Evolutionary conservation across 2,113 vertebrate species (phyloP).

Genomic region (Hoplias malabaricus): DNA sequence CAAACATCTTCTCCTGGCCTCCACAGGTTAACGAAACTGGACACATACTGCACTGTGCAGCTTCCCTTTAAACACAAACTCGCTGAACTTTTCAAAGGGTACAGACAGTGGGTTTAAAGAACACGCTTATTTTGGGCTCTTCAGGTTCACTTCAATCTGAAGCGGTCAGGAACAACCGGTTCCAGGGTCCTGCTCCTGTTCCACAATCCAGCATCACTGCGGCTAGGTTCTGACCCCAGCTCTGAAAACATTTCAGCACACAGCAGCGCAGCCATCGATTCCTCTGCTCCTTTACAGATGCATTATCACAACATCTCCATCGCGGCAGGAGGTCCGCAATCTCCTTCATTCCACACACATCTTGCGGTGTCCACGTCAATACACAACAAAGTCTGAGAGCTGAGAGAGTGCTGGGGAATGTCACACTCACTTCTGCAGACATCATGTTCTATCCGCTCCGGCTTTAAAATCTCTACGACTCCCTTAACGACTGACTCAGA

Average conservation of each 20-base stretch:
- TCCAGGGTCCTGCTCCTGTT: background rate
- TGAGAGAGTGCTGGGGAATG: background rate
- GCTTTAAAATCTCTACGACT: background rate
- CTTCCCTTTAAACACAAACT: background rate
- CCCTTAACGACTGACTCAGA: too few species aligned
- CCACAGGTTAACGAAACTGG: background rate
- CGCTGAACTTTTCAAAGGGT: background rate
- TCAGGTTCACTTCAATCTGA: background rate
- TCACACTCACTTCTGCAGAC: background rate
- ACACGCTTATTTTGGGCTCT: background rate
- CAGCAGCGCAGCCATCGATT: background rate
- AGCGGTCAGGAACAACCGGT: background rate
- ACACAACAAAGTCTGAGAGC: background rate
- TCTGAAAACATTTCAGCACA: background rate
- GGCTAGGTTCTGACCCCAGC: background rate
- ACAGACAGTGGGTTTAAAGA: background rate
- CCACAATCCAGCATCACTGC: background rate
- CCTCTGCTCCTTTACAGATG: background rate
- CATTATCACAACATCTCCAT: background rate
- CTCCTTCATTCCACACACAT: background rate
- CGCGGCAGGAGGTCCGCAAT: background rate
- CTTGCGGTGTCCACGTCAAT: background rate
- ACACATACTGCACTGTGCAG: background rate
- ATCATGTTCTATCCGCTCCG: background rate
- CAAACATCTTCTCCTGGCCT: background rate